Conservation (phyloP, 2,113 vertebrate species). For the Gambusia affinis region DNA sequence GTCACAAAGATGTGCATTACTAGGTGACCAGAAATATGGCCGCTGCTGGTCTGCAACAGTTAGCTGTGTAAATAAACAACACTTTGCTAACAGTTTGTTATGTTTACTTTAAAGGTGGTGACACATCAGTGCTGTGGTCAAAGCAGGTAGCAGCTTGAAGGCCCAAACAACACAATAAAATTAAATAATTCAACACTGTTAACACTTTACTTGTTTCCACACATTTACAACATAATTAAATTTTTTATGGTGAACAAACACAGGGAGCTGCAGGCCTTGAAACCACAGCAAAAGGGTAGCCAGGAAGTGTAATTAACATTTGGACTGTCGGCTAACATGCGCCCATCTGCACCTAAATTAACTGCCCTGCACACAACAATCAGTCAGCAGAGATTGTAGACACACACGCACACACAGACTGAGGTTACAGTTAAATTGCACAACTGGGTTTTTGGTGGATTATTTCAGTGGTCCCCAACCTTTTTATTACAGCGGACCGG, state of each 20-base stretch:
- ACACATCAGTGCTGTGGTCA: neutral
- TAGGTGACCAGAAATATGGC: neutral
- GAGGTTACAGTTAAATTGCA: neutral
- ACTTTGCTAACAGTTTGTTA: neutral
- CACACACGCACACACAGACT: neutral
- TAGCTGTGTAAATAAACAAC: constrained; percentile 4
- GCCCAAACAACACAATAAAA: constrained; percentile 4
- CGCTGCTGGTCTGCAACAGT: neutral
- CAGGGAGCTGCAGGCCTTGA: constrained; percentile 2
- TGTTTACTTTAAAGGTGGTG: constrained; percentile 5
- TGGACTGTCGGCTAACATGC: constrained; percentile 27
- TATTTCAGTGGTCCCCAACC: too few species aligned
- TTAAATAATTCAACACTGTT: constrained; percentile 7
- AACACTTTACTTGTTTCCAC: neutral
- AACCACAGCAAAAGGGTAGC: constrained; percentile 20
- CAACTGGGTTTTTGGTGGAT: constrained; percentile 16
- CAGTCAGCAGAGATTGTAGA: neutral
- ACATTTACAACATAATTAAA: constrained; percentile 9
- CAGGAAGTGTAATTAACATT: constrained; percentile 37
- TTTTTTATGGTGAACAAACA: constrained; percentile 28
- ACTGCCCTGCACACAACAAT: constrained; percentile 13
- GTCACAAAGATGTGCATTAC: neutral
- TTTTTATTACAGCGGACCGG: too few species aligned
- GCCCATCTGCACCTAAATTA: constrained; percentile 23
- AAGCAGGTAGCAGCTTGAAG: neutral